These are phyloP conservation scores for Tipula lateralis DNA, from an alignment of 2,888 invertebrate species.

Conservation along the genomic window DNA sequence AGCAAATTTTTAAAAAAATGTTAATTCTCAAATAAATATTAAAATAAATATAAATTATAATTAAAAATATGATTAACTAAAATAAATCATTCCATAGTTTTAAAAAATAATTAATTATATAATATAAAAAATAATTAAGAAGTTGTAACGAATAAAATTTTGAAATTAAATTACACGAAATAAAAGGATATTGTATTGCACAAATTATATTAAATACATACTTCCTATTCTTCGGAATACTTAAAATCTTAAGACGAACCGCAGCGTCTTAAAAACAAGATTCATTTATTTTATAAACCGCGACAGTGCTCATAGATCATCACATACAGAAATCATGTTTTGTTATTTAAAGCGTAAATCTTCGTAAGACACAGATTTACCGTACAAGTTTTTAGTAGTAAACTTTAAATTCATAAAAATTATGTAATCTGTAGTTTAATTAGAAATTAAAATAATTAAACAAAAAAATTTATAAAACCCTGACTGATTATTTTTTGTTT, in stretches of 20 bases:
- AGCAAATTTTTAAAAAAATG: background rate
- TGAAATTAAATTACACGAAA: background rate
- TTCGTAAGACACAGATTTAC: too few relatives aligned
- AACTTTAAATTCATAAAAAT: background rate
- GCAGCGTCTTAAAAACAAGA: too few relatives aligned
- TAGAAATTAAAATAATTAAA: background rate
- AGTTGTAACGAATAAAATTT: background rate
- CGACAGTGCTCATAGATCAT: too few relatives aligned
- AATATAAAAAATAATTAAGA: background rate
- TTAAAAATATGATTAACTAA: background rate
- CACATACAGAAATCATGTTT: too few relatives aligned
- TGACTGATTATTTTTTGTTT: conserved; percentile 14
- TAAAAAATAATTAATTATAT: background rate
- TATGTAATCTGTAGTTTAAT: background rate
- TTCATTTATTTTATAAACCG: too few relatives aligned
- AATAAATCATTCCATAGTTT: background rate
- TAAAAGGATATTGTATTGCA: background rate
- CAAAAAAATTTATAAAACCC: conserved; percentile 4
- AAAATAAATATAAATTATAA: background rate
- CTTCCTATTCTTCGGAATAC: background rate
- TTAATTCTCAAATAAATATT: background rate
- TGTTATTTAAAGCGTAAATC: too few relatives aligned
- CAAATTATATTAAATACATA: background rate
- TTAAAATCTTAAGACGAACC: too few relatives aligned
- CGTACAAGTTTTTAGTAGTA: too few relatives aligned